Evolutionary conservation across 2,113 vertebrate species (phyloP).

Genomic region (Antidorcas marsupialis): DNA sequence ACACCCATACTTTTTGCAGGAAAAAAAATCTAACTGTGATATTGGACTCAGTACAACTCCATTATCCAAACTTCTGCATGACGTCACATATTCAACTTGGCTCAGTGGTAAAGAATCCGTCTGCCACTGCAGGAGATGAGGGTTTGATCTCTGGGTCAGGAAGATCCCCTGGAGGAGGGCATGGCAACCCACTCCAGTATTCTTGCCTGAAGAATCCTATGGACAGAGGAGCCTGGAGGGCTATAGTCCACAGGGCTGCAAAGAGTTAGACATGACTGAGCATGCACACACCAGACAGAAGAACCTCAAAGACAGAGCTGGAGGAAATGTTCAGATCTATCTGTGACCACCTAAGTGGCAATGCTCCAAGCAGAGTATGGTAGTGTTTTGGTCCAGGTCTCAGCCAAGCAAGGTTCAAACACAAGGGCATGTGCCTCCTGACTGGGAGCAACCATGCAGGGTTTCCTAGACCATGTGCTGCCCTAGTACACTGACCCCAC

Average conservation of each 20-base stretch:
- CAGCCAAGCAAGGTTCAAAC: background rate
- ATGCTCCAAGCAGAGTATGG: background rate
- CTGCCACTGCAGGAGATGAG: background rate
- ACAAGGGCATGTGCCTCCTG: background rate
- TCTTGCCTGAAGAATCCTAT: background rate
- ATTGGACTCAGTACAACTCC: background rate
- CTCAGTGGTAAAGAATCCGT: background rate
- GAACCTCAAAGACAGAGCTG: background rate
- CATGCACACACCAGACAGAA: background rate
- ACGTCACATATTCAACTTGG: background rate
- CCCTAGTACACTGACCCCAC: accelerated
- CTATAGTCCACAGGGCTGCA: background rate
- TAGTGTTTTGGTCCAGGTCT: background rate
- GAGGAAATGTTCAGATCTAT: background rate
- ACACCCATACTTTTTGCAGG: background rate
- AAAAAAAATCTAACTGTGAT: background rate
- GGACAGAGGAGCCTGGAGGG: background rate
- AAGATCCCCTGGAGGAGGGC: background rate
- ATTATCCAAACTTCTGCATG: background rate
- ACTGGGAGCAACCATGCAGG: accelerated
- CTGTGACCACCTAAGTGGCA: too few species aligned
- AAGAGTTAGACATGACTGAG: background rate
- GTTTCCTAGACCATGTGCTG: background rate
- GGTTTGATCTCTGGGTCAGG: background rate
- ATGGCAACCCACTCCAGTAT: background rate